Evolutionary conservation across 2,113 vertebrate species (phyloP).

Genomic region (Pollimyrus isidori): DNA sequence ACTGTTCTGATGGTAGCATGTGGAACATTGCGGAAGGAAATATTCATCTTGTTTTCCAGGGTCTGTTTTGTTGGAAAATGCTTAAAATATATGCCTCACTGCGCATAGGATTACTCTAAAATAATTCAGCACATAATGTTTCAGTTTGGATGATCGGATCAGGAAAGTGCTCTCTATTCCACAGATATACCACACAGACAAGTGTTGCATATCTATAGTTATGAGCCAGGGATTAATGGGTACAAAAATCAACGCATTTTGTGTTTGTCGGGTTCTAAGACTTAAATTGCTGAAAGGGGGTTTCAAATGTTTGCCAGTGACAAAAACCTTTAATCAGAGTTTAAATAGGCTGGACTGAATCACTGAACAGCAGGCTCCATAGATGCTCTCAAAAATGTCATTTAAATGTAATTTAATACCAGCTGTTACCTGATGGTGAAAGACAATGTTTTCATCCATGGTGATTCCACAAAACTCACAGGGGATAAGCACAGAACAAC

Average conservation of each 20-base stretch:
- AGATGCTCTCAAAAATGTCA: not conserved
- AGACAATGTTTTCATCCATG: slow-evolving; percentile 78
- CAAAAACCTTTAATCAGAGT: not conserved
- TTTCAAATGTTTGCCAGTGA: not conserved
- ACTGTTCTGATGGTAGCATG: too few species aligned
- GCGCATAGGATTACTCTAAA: too few species aligned
- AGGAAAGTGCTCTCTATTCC: too few species aligned
- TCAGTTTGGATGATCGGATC: too few species aligned
- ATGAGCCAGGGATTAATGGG: not conserved
- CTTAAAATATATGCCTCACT: too few species aligned
- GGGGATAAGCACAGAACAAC: slow-evolving; percentile 70
- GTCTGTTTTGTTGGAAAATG: too few species aligned
- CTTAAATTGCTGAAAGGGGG: not conserved
- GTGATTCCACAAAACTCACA: slow-evolving; percentile 93
- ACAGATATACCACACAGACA: not conserved
- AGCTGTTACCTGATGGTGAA: slow-evolving; percentile 82
- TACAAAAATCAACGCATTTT: not conserved
- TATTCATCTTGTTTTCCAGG: too few species aligned
- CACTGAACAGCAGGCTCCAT: not conserved
- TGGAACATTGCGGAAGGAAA: too few species aligned
- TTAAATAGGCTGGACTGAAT: not conserved
- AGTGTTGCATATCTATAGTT: not conserved
- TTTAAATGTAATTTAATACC: not conserved
- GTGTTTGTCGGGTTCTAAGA: not conserved
- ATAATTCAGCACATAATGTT: too few species aligned